A percentile compares a stretch with the other conserved stretches of the same genome.
Conservation (phyloP, 2,113 vertebrate species). For the Tetrao urogallus region DNA sequence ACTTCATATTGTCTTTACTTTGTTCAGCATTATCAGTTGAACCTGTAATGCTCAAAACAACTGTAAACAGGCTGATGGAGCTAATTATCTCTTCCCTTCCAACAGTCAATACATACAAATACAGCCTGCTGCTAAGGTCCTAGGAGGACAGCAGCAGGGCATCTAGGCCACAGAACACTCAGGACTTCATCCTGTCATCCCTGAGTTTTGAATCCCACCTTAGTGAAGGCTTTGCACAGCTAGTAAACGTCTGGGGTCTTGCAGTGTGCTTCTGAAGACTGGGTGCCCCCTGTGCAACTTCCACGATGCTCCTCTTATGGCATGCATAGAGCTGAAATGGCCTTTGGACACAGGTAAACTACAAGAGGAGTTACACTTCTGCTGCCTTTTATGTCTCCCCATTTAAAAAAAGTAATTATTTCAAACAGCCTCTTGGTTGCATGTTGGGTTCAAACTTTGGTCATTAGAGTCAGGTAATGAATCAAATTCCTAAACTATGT, state of each 20-base stretch:
- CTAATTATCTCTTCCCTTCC: neutral
- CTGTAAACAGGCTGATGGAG: neutral
- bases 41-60: neutral
- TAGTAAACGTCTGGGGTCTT: neutral
- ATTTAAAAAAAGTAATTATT: slow-evolving; percentile 45
- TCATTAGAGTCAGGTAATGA: slow-evolving; percentile 58
- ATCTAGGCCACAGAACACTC: rapidly evolving
- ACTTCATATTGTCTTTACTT: neutral
- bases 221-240: neutral
- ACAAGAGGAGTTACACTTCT: neutral
- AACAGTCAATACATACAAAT: neutral
- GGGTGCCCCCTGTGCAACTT: neutral
- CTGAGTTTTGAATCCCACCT: neutral
- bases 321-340: neutral
- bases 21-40: neutral
- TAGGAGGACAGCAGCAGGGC: neutral
- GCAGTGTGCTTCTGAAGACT: neutral
- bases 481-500: slow-evolving; percentile 54
- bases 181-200: neutral
- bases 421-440: slow-evolving; percentile 20
- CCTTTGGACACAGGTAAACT: neutral
- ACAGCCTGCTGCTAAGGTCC: neutral
- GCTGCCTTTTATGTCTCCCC: slow-evolving; percentile 44
- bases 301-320: neutral
- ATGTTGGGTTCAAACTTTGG: slow-evolving; percentile 43